phyloP scores from a whole-genome alignment of 2,113 vertebrate species.

The Cnemophilus loriae region DNA sequence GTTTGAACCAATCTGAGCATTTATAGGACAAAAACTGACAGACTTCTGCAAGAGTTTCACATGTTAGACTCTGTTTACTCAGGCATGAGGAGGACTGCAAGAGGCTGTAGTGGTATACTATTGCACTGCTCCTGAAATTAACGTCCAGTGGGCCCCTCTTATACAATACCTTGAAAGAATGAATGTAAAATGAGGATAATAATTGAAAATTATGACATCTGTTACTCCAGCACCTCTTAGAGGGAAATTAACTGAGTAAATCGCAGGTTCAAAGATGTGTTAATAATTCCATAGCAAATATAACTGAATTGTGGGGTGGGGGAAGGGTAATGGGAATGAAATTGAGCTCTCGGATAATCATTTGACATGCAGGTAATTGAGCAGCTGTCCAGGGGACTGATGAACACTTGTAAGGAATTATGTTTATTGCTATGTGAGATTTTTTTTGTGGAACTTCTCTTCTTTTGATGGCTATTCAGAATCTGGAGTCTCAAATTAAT shows the following conservation, averaged over 20 bases:
- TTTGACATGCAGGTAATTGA: conserved; percentile 92
- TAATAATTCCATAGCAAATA: conserved; percentile 83
- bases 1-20: background rate
- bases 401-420: conserved; percentile 58
- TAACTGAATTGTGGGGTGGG: conserved; percentile 91
- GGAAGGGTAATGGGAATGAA: conserved; percentile 87
- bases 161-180: conserved; percentile 61
- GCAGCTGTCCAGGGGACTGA: conserved; percentile 79
- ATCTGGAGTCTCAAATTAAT: conserved; percentile 43
- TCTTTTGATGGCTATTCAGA: conserved; percentile 25
- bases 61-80: conserved; percentile 55
- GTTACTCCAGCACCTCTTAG: conserved; percentile 85
- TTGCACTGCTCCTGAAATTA: conserved; percentile 79
- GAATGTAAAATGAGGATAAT: conserved; percentile 83
- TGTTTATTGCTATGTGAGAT: background rate
- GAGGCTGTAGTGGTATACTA: conserved; percentile 60
- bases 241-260: conserved; percentile 85
- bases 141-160: conserved; percentile 41
- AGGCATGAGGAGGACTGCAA: conserved; percentile 22
- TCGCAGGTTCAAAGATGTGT: conserved; percentile 85
- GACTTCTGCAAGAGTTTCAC: conserved; percentile 5
- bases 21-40: conserved; percentile 9
- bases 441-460: background rate
- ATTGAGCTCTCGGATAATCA: conserved; percentile 90
- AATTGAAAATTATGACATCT: conserved; percentile 94